Evolutionary conservation across 92 coral and sea anemone genomes (phyloP), one percentile per base, ranked within the genome.

Genomic region (Zoanthus sociatus): DNA sequence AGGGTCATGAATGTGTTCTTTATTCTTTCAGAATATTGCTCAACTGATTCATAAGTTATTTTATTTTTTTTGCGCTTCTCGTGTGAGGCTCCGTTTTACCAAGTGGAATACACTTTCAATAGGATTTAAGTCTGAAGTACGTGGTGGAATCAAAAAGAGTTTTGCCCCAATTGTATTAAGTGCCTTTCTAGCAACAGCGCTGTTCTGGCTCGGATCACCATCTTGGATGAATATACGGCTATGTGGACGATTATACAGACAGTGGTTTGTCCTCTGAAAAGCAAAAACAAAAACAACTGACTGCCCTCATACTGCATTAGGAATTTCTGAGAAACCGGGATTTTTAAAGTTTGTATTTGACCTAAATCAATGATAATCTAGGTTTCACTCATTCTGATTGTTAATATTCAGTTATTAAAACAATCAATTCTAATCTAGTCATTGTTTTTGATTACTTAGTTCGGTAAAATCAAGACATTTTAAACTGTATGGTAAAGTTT

Each of bases 161-260:
- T 47, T 33, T 42, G 77, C 84, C 20, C 84, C 87, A n/a, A 73
- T 78, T 53, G 56, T 74, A 50, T 47, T 21, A 55, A 89, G 73
- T 20, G 92, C 85, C 68, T 72, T 87, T 54, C 78, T 78, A 48
- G 87, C 90, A 45, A 71, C 71, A 46, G 90, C 90, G 75, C 67
- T 69, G 71, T 88, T 88, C 70, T 88, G 90, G 53, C 68, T 58
- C 58, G 90, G 90, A 67, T 78, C 84, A 32, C 90, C 86, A 58
- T 87, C 90, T 79, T 61, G 84, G 33, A 87, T 48, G 69, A 86
- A 88, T 63, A 79, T 79, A 42, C 86, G 86, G 76, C 63, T 73
- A 48, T 66, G 18, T 79, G 70, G 73, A 44, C 75, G 73, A 37
- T 78, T 71, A 54, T 58, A 78, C 61, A 18, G 69, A 51, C 75